Percentiles rank a stretch among this genome's conserved stretches.
Evolutionary conservation across 2,797 vertebrate species (phyloP).

Genomic region (Gallinago stenura): DNA sequence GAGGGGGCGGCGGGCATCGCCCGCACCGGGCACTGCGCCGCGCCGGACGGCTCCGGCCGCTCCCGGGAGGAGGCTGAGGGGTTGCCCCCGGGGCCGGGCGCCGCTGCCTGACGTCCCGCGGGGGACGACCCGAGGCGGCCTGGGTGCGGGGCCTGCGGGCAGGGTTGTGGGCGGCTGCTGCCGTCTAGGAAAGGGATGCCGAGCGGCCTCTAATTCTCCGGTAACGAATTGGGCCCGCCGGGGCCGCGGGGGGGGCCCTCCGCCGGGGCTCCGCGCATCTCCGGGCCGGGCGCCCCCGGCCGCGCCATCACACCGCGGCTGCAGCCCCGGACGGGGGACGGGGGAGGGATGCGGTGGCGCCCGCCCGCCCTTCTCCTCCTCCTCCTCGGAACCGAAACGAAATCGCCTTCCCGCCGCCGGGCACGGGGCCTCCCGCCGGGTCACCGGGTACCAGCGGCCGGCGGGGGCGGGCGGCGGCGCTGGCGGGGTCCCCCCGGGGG

Average conservation of each 20-base stretch:
- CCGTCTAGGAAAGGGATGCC: not conserved
- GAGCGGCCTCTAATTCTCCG: not conserved
- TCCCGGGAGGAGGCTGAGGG: not conserved
- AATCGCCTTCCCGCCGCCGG: not conserved
- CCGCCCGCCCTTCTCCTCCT: not conserved
- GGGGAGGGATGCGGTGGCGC: not conserved
- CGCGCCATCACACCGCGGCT: not conserved
- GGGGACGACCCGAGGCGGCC: not conserved
- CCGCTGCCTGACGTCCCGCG: not conserved
- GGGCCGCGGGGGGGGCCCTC: not conserved
- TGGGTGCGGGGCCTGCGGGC: not conserved
- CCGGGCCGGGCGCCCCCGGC: not conserved
- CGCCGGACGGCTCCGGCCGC: not conserved
- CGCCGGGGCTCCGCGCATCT: not conserved
- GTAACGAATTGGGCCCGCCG: not conserved
- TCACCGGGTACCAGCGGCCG: not conserved
- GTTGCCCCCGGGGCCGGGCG: not conserved
- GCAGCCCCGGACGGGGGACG: not conserved
- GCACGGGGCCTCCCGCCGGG: not conserved
- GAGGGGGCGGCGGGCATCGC: not conserved
- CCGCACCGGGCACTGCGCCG: not conserved
- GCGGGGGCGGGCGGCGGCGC: not conserved
- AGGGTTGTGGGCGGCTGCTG: not conserved
- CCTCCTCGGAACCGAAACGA: not conserved
- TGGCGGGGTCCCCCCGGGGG: not conserved